Evolutionary conservation across 1,140 invertebrate genomes (phyloP).

Genomic region (Pectinophora gossypiella): DNA sequence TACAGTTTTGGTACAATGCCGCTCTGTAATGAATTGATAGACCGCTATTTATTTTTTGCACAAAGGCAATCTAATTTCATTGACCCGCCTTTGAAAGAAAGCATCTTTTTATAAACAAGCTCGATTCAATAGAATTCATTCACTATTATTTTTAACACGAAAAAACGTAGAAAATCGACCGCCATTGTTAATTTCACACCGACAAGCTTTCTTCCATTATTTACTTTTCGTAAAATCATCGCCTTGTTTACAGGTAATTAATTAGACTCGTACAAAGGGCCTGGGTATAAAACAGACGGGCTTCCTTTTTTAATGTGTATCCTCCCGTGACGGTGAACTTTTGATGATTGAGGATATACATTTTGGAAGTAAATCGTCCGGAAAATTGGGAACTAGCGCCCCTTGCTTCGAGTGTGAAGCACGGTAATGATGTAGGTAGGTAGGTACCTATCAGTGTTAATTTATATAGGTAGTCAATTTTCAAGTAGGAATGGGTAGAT

Average conservation of each 20-base stretch:
- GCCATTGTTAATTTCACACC: conserved; percentile 1
- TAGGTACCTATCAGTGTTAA: too few relatives aligned
- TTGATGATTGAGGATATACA: not conserved
- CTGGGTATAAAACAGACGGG: not conserved
- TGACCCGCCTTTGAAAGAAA: not conserved
- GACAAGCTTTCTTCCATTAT: conserved; percentile 3
- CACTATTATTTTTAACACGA: not conserved
- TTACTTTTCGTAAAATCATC: conserved; percentile 2
- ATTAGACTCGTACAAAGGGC: not conserved
- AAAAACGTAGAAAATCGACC: conserved; percentile 1
- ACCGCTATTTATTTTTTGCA: too few relatives aligned
- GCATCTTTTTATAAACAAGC: not conserved
- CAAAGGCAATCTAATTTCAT: not conserved
- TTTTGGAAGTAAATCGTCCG: not conserved
- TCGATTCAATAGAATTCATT: not conserved
- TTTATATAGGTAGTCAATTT: not conserved
- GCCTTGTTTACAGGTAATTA: conserved; percentile 1
- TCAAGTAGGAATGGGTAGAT: not conserved
- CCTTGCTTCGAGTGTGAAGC: not conserved
- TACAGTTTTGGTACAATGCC: too few relatives aligned
- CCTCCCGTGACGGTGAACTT: not conserved
- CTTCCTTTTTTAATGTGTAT: not conserved
- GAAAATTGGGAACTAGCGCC: conserved; percentile 4
- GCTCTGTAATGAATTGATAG: too few relatives aligned
- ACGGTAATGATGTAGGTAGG: too few relatives aligned